These are phyloP conservation scores for Diadegma fenestrale DNA, from an alignment of 2,888 invertebrate species.

Conservation along the genomic window DNA sequence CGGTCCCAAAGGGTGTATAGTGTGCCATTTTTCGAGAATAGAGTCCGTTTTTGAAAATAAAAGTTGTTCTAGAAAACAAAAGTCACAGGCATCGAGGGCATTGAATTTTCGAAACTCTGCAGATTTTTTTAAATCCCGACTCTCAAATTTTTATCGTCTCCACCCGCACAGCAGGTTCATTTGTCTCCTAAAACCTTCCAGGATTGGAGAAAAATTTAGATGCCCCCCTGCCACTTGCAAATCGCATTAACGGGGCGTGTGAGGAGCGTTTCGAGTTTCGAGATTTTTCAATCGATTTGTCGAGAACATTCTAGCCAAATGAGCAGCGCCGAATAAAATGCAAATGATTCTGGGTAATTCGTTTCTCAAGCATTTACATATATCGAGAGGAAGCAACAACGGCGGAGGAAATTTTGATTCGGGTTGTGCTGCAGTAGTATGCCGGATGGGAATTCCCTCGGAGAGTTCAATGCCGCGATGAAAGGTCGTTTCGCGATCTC, in stretches of 20 bases:
- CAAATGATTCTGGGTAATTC: background rate
- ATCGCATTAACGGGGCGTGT: too few relatives aligned
- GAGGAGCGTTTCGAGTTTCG: background rate
- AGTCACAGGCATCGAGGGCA: background rate
- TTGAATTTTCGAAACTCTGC: background rate
- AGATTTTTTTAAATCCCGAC: background rate
- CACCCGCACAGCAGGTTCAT: background rate
- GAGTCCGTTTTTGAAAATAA: background rate
- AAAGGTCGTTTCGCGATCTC: background rate
- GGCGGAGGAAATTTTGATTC: background rate
- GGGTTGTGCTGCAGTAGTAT: background rate
- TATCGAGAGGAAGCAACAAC: background rate
- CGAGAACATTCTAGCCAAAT: background rate
- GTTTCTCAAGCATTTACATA: background rate
- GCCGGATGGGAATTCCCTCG: background rate
- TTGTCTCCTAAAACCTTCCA: background rate
- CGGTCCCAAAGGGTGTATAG: background rate
- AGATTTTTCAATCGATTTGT: background rate
- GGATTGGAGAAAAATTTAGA: background rate
- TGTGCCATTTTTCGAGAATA: background rate
- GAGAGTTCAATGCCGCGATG: constrained; percentile 32
- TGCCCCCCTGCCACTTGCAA: background rate
- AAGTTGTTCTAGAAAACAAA: background rate
- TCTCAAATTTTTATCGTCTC: background rate
- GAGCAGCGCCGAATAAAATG: background rate